Percentiles rank a stretch among this genome's conserved stretches.
phyloP scores from a whole-genome alignment of 2,113 vertebrate species.

The Anoura caudifer region DNA sequence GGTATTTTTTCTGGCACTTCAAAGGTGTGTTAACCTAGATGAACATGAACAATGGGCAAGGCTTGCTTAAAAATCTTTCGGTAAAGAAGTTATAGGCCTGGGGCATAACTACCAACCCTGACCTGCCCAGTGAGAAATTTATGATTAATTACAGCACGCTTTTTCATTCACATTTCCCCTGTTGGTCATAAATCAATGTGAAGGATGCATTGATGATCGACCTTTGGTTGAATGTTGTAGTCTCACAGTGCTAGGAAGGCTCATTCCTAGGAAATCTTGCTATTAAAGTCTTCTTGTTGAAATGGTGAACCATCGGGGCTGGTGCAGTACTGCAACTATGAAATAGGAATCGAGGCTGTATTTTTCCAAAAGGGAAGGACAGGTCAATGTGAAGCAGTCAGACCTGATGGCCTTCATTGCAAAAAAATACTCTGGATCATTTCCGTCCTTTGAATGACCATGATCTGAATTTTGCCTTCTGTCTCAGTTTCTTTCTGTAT shows the following conservation, averaged over 20 bases:
- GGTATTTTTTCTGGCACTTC: neutral
- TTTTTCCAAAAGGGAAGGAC: neutral
- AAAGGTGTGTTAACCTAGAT: neutral
- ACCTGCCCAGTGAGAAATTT: neutral
- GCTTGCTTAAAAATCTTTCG: neutral
- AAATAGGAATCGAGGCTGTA: neutral
- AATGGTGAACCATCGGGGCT: neutral
- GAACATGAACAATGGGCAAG: neutral
- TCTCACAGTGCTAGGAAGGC: neutral
- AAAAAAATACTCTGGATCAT: no score
- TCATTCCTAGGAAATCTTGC: neutral
- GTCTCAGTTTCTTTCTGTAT: neutral
- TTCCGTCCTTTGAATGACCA: no score
- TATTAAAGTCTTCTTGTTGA: neutral
- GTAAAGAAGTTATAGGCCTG: neutral
- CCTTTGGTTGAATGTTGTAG: neutral
- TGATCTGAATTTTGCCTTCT: neutral
- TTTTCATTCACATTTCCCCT: neutral
- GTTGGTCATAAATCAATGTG: neutral
- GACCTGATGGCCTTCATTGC: neutral
- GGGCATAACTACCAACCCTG: neutral
- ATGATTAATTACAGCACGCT: neutral
- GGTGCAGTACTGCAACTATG: neutral
- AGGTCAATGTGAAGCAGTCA: neutral
- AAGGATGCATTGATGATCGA: neutral